phyloP scores from a whole-genome alignment of 2,113 vertebrate species.

The Melanotaenia duboulayi region DNA sequence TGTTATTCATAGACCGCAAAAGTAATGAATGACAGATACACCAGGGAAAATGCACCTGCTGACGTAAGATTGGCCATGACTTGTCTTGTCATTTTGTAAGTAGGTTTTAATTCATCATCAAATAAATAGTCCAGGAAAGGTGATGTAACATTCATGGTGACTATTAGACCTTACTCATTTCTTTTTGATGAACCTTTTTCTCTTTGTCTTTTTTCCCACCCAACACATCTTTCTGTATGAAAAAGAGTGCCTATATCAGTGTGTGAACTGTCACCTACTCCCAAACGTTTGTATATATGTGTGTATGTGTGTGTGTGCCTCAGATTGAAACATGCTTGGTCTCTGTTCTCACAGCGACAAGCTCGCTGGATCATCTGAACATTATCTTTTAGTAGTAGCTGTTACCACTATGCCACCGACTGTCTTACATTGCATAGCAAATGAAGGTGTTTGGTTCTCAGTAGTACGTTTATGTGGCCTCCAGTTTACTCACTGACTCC shows the following conservation, averaged over 20 bases:
- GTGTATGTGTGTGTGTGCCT: slow-evolving; percentile 20
- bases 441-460: slow-evolving; percentile 48
- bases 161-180: slow-evolving; percentile 2
- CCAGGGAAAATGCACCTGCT: slow-evolving; percentile 16
- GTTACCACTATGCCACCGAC: slow-evolving; percentile 20
- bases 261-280: slow-evolving; percentile 34
- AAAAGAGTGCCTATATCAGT: slow-evolving; percentile 19
- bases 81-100: slow-evolving; percentile 32
- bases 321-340: slow-evolving; percentile 57
- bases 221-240: slow-evolving; percentile 13
- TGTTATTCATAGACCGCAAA: slow-evolving; percentile 55
- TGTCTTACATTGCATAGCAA: slow-evolving; percentile 1
- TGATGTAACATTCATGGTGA: slow-evolving; percentile 1
- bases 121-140: slow-evolving; percentile 4
- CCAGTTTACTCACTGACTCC: slow-evolving; percentile 44
- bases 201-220: neutral
- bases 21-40: slow-evolving; percentile 43
- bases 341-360: slow-evolving; percentile 49
- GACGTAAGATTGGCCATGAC: slow-evolving; percentile 23
- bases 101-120: slow-evolving; percentile 34
- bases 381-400: slow-evolving; percentile 52
- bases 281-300: neutral
- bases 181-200: neutral
- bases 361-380: slow-evolving; percentile 17
- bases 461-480: slow-evolving; percentile 36